A percentile compares a stretch with the other conserved stretches of the same genome.
These are phyloP conservation scores for Hydropsyche tenuis DNA, from an alignment of 1,140 invertebrate species.

Conservation along the genomic window DNA sequence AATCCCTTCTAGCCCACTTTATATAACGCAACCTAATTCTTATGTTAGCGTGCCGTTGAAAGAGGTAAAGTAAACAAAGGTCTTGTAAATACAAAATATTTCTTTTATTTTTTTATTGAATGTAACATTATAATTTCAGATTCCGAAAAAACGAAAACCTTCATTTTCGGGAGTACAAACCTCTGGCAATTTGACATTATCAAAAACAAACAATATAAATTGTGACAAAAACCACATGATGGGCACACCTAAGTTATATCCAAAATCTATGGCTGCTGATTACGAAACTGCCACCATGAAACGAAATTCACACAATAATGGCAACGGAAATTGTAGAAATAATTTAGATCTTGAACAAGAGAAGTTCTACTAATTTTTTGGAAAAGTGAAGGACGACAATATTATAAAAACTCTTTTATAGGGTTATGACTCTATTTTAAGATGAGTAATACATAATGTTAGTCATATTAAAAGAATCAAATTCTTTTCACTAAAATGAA, in stretches of 20 bases:
- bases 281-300: constrained; percentile 81
- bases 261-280: constrained; percentile 72
- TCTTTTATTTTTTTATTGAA: not conserved
- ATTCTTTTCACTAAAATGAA: not conserved
- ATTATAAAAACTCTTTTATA: too few species aligned
- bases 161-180: constrained; percentile 63
- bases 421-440: too few species aligned
- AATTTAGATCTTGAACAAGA: constrained; percentile 61
- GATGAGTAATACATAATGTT: not conserved
- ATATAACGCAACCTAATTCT: constrained; percentile 81
- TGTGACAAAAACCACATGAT: constrained; percentile 65
- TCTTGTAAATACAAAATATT: too few species aligned
- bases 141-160: constrained; percentile 64
- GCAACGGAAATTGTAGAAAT: constrained; percentile 55
- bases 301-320: constrained; percentile 70
- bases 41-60: constrained; percentile 82
- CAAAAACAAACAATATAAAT: constrained; percentile 66
- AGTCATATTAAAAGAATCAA: not conserved
- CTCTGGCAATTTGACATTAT: constrained; percentile 64
- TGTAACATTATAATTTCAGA: constrained; percentile 52
- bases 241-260: constrained; percentile 68
- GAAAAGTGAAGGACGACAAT: too few species aligned
- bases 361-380: constrained; percentile 58
- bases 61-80: constrained; percentile 63
- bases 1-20: constrained; percentile 73